phyloP scores from a whole-genome alignment of 2,113 vertebrate genomes.

The Thermophis baileyi region DNA sequence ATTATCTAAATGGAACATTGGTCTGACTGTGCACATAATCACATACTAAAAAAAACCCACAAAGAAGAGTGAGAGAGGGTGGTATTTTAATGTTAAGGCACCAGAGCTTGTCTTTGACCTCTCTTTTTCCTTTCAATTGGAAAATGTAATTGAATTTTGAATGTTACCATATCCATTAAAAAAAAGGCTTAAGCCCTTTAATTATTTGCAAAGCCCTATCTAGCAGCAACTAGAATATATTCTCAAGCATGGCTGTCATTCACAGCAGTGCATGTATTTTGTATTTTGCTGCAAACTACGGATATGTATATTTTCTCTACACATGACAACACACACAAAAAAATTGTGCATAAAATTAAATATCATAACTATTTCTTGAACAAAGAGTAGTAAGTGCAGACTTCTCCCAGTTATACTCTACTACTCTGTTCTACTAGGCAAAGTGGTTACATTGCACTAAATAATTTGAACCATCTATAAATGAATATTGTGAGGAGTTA shows the following conservation, averaged over 20 bases:
- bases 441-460: neutral
- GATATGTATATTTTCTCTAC: neutral
- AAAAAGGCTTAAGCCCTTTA: neutral
- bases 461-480: neutral
- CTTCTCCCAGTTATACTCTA: neutral
- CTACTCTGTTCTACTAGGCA: neutral
- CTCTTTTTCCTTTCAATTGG: neutral
- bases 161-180: neutral
- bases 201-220: neutral
- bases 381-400: neutral
- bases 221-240: neutral
- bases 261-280: neutral
- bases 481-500: neutral
- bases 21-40: neutral
- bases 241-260: neutral
- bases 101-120: neutral
- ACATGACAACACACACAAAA: neutral
- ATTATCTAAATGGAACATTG: neutral
- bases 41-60: neutral
- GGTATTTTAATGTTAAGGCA: neutral
- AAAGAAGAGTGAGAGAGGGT: neutral
- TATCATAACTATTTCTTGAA: neutral
- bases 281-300: neutral
- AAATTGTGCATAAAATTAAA: neutral
- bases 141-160: neutral